Evolutionary conservation across 2,888 invertebrate species (phyloP), one percentile per base, ranked within the genome.

Genomic region (Encarsia formosa): DNA sequence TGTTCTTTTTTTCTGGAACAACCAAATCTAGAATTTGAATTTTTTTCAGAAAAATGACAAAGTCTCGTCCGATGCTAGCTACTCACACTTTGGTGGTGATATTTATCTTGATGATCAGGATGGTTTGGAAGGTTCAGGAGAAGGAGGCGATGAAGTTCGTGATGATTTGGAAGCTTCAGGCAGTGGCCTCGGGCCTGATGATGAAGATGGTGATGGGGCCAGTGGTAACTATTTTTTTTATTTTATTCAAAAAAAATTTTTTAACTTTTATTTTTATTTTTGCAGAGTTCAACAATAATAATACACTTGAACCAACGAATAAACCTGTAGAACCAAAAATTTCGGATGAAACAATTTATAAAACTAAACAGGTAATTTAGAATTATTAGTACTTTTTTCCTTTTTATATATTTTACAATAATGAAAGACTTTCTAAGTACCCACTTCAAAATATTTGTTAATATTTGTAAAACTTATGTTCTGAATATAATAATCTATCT

Each of bases 131-230:
- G 84, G 84, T 56, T 85, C 84, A 63, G 84, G 84, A 62, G 77
- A 77, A 51, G 82, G 79, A 61, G 78, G 79, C 62, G 81, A 81
- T 58, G 85, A 83, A 76, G 81, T 87, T 78, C 83, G 81, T 70
- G 81, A 84, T 75, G 88, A 89, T 76, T 76, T 83, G 62, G 90
- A 90, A 78, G 86, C 88, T 69, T 90, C 90, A 69, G 91, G 91
- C 66, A 90, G 89, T 73, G 91, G 91, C 60, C 85, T 83, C 78
- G 90, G 90, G 61, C 86, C 87, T 59, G 87, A 87, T 79, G 90
- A 89, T 80, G 90, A 89, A 70, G 88, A 85, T 66, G 80, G 79
- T 26, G 72, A 72, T 51, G 71, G 67, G 50, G 69, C 66, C 26
- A 58, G 51, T 47, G 68, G 72, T 69, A 65, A 37, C 43, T 34